A percentile compares a stretch with the other conserved stretches of the same genome.
phyloP scores from a whole-genome alignment of 2,113 vertebrate species.

The Xenopus tropicalis region UCB_Xtro_10.0 CM004443.2:162919001-162919500 shows the following conservation, averaged over 20 bases:
- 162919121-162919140: conserved; percentile 74
- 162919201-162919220: neutral
- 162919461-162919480: too few species aligned
- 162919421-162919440: too few species aligned
- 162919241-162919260: neutral
- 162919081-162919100: conserved; percentile 59
- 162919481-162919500: too few species aligned
- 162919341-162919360: too few species aligned
- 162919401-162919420: too few species aligned
- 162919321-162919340: too few species aligned
- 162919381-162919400: too few species aligned
- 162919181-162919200: conserved; percentile 49
- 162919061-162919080: conserved; percentile 17
- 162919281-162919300: too few species aligned
- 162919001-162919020: conserved; percentile 74
- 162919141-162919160: conserved; percentile 83
- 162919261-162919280: too few species aligned
- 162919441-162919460: too few species aligned
- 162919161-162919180: conserved; percentile 71
- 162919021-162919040: conserved; percentile 70
- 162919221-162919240: neutral
- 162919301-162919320: too few species aligned
- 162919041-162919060: conserved; percentile 40
- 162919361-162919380: too few species aligned
- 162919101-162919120: conserved; percentile 66